Percentiles rank a stretch among this genome's conserved stretches.
These are phyloP conservation scores for Menidia menidia DNA, from an alignment of 2,797 vertebrate species.

Conservation along the genomic window DNA sequence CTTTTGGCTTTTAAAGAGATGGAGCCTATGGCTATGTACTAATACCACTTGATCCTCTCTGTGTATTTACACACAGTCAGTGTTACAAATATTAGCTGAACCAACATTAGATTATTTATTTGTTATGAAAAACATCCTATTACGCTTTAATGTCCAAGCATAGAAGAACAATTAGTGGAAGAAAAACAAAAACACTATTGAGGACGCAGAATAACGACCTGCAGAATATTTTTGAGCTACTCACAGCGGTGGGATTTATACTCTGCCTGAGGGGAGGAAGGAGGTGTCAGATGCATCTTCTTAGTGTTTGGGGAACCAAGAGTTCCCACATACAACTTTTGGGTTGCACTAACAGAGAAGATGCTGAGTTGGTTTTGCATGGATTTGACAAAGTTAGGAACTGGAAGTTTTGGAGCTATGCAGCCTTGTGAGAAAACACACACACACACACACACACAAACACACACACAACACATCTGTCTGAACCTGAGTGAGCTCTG, in stretches of 20 bases:
- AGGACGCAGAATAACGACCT: background rate
- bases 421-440: slow-evolving; percentile 1
- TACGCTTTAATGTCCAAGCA: background rate
- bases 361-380: slow-evolving; percentile 32
- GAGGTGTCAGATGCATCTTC: slow-evolving; percentile 22
- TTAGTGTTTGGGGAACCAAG: slow-evolving; percentile 19
- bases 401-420: slow-evolving; percentile 18
- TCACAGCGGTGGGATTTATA: slow-evolving; percentile 15
- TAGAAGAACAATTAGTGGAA: background rate
- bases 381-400: slow-evolving; percentile 18
- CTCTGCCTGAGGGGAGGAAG: slow-evolving; percentile 15
- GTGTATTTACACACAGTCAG: no score
- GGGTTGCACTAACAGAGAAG: slow-evolving; percentile 28
- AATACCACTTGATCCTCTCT: no score
- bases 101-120: no score
- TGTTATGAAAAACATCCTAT: no score
- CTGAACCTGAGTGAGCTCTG: background rate
- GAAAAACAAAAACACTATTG: slow-evolving; percentile 3
- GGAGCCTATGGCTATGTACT: no score
- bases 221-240: slow-evolving; percentile 33
- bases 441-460: no score
- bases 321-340: slow-evolving; percentile 14
- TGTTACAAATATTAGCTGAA: no score
- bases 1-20: no score
- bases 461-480: no score